Evolutionary conservation across 2,113 vertebrate species (phyloP), one percentile per base, ranked within the genome.

Genomic region (Vulpes ferrilata): DNA sequence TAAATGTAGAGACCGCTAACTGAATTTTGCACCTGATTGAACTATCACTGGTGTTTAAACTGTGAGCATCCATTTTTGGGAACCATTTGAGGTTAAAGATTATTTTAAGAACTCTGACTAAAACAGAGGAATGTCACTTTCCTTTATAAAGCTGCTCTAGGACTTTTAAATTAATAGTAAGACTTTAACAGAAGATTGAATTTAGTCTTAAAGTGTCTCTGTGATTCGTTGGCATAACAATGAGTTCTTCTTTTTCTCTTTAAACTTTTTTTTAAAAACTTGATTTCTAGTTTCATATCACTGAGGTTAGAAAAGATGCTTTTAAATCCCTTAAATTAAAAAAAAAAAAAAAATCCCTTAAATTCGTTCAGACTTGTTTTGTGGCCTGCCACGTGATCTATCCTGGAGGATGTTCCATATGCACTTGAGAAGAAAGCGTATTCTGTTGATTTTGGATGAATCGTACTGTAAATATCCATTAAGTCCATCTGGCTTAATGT

Each of bases 141-240:
- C 22, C 27, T 85, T 88, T 76, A 23, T 51, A 27, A 81, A 53
- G 22, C 60, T 83, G 10, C 81, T 90, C 35, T 85, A 93, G 15
- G 23, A 38, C 53, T 86, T 93, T 74, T 69, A 48, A 88, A 57
- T 92, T 67, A 78, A n/a, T 81, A 51, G 43, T n/a, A 73, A 83
- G 35, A 76, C 20, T 60, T 78, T 78, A 86, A 62, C 73, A 74
- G 67, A 59, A 62, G n/a, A 64, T 74, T 83, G 55, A 89, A 62
- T 88, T 88, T 91, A 71, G 71, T 93, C 30, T 88, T 87, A 35
- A 86, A 57, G 35, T 90, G 81, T 90, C 23, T 94, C 85, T 87
- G 17, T 85, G 35, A 93, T 59, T 93, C 91, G 20, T 95, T 94
- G 65, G 30, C 69, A 20, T 62, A 79, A 55, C 76, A 8, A 8